Base-by-base conservation (phyloP, 2,888 invertebrate genomes). In the Colletes collaris region DNA sequence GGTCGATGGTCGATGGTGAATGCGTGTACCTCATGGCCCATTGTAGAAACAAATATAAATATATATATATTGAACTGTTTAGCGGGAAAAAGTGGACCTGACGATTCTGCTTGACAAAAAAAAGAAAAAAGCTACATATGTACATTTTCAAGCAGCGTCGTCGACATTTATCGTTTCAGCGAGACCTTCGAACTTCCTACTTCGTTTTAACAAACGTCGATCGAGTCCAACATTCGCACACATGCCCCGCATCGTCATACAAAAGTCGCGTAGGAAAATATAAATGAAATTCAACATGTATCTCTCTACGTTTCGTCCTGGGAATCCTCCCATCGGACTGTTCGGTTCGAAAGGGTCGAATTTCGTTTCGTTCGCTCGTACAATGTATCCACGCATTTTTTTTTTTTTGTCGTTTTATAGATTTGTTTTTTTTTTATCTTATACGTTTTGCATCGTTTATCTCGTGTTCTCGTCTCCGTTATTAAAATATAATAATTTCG, bases 401-500 rank as follows among this genome's bases (percentile, higher is more conserved):
- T 40, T 40, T 50, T 69, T 62, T 72, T 58, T 65, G 19, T 37
- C 49, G 35, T 65, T 60, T 70, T 67, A 55, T 65, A 35, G 10
- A 0, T 55, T 65, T 60, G 16, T 35, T 46, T 53, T 65, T 60
- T 60, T 10, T 55, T 55, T 46, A 58, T 11, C 56, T 64, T 71
- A 44, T 67, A 70, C 46, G 46, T 50, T 27, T 76, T 55, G 10
- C 67, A n/a, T 71, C 66, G 35, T 46, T 58, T 52, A 35, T 46
- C 6, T 16, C 55, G 16, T 40, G 13, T 68, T 37, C n/a, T 55
- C 72, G 72, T 46, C 67, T 69, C 77, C 58, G 68, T 86, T 89
- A 89, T 68, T 89, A 89, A 89, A 89, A 90, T 90, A 90, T 86
- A 89, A 89, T 87, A 87, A 89, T 89, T 87, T 90, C 79, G 81